A percentile compares a stretch with the other conserved stretches of the same genome.
Evolutionary conservation across 2,797 vertebrate species (phyloP).

Genomic region (Florisuga fusca): DNA sequence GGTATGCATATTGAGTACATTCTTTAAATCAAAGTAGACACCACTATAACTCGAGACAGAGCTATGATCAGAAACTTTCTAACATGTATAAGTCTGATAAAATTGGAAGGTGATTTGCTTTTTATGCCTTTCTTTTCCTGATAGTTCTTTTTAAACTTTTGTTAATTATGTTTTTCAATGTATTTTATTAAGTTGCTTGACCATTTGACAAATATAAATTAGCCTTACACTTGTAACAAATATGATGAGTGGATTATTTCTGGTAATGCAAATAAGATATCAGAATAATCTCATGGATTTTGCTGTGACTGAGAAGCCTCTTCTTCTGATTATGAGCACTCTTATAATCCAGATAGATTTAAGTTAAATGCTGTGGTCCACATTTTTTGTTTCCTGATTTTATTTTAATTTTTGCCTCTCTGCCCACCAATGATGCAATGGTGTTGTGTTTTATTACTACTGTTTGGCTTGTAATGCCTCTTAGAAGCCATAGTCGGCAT

Average conservation of each 20-base stretch:
- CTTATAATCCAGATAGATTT: not conserved
- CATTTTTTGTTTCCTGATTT: not conserved
- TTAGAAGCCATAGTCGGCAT: not conserved
- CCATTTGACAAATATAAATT: not conserved
- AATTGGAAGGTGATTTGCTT: not conserved
- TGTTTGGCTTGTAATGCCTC: not conserved
- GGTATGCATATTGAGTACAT: constrained; percentile 23
- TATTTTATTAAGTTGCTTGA: not conserved
- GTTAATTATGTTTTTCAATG: not conserved
- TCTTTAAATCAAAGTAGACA: constrained; percentile 30
- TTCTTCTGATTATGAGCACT: not conserved
- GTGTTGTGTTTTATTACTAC: not conserved
- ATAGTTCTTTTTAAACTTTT: not conserved
- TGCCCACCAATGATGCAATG: not conserved
- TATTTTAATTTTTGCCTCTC: not conserved
- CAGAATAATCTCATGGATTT: not conserved
- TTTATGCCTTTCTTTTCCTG: not conserved
- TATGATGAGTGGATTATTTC: constrained; percentile 9
- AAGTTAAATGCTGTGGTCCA: not conserved
- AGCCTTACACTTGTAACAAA: constrained; percentile 37
- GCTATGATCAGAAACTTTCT: not conserved
- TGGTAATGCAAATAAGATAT: not conserved
- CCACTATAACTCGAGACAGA: not conserved
- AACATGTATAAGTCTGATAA: not conserved
- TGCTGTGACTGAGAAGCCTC: not conserved